phyloP scores from a whole-genome alignment of 2,113 vertebrate species.

The Boleophthalmus pectinirostris region DNA sequence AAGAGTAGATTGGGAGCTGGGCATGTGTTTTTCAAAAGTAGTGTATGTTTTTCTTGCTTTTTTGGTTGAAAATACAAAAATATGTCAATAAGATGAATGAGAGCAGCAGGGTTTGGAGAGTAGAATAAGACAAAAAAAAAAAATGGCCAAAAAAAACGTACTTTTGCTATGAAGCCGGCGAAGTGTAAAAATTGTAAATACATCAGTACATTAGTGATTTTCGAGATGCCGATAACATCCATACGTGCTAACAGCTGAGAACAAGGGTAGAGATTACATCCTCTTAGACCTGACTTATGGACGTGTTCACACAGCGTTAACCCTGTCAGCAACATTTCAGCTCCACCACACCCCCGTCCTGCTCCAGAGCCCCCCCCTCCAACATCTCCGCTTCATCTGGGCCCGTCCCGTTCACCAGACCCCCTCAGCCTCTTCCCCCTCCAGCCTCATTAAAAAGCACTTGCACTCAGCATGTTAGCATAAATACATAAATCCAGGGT shows the following conservation, averaged over 20 bases:
- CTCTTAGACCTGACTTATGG: not conserved
- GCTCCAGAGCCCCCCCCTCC: constrained; percentile 34
- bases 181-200: not conserved
- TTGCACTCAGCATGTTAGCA: constrained; percentile 50
- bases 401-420: not conserved
- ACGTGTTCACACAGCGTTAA: constrained; percentile 35
- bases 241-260: not conserved
- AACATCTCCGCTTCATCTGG: constrained; percentile 41
- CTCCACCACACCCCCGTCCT: constrained; percentile 21
- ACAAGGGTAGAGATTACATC: not conserved
- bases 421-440: constrained; percentile 17
- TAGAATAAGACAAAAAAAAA: no score
- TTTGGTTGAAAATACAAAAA: no score
- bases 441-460: constrained; percentile 53
- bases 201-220: not conserved
- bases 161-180: no score
- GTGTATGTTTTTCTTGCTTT: no score
- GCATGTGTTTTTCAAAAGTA: no score
- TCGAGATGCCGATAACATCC: not conserved
- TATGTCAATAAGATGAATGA: no score
- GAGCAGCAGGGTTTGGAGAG: no score
- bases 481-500: constrained; percentile 58
- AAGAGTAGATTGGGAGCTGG: no score
- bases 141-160: no score
- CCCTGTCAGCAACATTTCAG: constrained; percentile 52